Evolutionary conservation across 2,797 vertebrate species (phyloP).

Genomic region (Notolepis coatsorum): DNA sequence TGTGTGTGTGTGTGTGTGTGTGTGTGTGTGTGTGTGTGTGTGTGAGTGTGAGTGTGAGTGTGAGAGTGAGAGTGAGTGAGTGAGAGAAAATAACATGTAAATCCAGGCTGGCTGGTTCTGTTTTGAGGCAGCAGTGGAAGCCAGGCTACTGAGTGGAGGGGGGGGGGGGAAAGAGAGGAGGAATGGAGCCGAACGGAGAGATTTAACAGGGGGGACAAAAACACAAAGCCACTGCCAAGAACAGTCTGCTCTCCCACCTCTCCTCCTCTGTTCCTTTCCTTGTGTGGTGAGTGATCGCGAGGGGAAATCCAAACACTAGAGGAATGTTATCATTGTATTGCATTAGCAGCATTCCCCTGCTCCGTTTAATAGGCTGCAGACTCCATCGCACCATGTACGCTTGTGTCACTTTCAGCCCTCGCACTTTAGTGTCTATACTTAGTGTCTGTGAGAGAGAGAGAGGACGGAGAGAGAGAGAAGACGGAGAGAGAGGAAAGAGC

Average conservation of each 20-base stretch:
- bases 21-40: too few relatives aligned
- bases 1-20: too few relatives aligned
- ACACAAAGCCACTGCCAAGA: conserved; percentile 60
- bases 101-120: background rate
- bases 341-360: conserved; percentile 77
- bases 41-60: too few relatives aligned
- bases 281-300: conserved; percentile 68
- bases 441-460: background rate
- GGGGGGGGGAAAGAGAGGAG: conserved; percentile 22
- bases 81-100: too few relatives aligned
- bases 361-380: conserved; percentile 77
- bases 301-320: conserved; percentile 81
- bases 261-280: conserved; percentile 49
- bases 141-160: conserved; percentile 26
- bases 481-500: too few relatives aligned
- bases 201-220: conserved; percentile 44
- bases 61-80: too few relatives aligned
- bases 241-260: conserved; percentile 41
- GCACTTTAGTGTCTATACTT: too few relatives aligned
- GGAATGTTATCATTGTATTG: conserved; percentile 82
- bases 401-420: conserved; percentile 57
- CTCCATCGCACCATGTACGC: conserved; percentile 47
- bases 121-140: background rate
- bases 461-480: too few relatives aligned
- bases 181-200: conserved; percentile 16